These are phyloP conservation scores for Acanthosoma haemorrhoidale DNA, from an alignment of 2,888 invertebrate genomes.

Conservation along the genomic window DNA sequence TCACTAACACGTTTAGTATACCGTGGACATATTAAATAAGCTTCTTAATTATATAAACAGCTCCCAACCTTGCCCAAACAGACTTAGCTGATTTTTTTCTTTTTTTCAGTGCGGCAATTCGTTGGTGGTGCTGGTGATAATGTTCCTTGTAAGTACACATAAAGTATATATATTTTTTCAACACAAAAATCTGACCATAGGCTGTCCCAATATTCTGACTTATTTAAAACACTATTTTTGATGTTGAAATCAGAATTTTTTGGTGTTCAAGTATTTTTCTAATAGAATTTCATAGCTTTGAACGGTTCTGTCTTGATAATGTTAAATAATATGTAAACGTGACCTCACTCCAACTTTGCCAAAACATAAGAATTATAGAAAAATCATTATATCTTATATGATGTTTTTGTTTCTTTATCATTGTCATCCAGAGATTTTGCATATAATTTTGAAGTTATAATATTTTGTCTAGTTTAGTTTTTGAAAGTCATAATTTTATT, in stretches of 20 bases:
- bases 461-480: neutral
- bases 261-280: neutral
- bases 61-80: conserved; percentile 25
- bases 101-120: conserved; percentile 45
- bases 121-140: conserved; percentile 45
- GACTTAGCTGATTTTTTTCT: conserved; percentile 41
- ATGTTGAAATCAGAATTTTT: neutral
- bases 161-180: conserved; percentile 22
- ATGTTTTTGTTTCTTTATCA: too few species aligned
- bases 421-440: neutral
- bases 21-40: neutral
- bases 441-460: neutral
- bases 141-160: conserved; percentile 44
- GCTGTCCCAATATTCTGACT: neutral
- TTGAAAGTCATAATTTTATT: neutral
- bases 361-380: neutral
- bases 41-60: neutral
- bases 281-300: neutral
- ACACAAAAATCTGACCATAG: neutral
- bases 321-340: too few species aligned
- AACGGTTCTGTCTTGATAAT: neutral
- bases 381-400: neutral
- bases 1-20: neutral
- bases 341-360: neutral
- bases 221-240: neutral